Base-by-base conservation (phyloP, 2,797 vertebrate genomes). In the Triplophysa bombifrons region DNA sequence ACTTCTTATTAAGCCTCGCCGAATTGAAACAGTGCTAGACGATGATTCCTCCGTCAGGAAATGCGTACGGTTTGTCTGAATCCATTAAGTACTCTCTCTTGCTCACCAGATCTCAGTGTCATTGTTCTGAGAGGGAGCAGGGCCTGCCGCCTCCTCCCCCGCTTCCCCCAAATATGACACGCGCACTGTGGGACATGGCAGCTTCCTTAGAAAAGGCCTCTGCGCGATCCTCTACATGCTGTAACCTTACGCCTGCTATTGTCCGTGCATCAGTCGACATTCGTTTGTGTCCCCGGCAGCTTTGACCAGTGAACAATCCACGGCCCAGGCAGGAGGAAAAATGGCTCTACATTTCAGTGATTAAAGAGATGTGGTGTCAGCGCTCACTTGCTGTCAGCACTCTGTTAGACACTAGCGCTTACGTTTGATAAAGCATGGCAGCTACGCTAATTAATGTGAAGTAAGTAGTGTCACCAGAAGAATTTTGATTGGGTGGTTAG, bases 161-260 rank as follows among this genome's bases (percentile, higher is more conserved):
- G 93, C 19, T 22, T 16, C 27, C 20, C 92, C 90, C 88, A 89
- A 87, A 87, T 82, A 89, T 94, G 94, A 94, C 93, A 92, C 87
- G 84, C 83, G 72, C 92, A 90, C 90, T 82, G 90, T 83, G 89
- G 91, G 92, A 94, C 83, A 88, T 91, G 92, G 92, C 93, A 93
- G 92, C 90, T 92, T 90, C 88, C 92, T 92, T 92, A 92, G 91
- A 93, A 93, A 91, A 87, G 85, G 84, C 89, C 72, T 87, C 85
- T 84, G 87, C 90, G 89, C 91, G 92, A 92, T 92, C 92, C 93
- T 93, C 93, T 91, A 91, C 92, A 92, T 89, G 93, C 91, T 91
- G 92, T 92, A 93, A 94, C 93, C 93, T 93, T 92, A 92, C 89
- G 92, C 89, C 89, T 88, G 90, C 91, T 90, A 92, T 94, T 94